Evolutionary conservation across 2,797 vertebrate species (phyloP), one percentile per base, ranked within the genome.

Genomic region (Ptychobarbus kaznakovi): DNA sequence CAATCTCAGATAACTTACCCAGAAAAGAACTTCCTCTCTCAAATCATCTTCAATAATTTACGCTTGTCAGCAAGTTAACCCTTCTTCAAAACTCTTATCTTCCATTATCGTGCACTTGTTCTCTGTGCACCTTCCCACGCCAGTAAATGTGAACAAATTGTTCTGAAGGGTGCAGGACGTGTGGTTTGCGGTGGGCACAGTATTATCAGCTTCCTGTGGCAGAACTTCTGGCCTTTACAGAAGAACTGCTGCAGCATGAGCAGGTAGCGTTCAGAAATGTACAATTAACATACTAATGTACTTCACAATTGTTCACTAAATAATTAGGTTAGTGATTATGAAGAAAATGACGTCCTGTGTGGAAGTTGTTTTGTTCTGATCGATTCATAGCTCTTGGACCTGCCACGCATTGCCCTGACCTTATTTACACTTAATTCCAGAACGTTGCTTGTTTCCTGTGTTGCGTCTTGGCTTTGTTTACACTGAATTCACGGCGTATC

Each of bases 131-230:
- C 51, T 78, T 84, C 74, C 75, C 82, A 84, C 74, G 65, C 74
- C 18, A 56, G 18, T 35, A 66, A 32, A 69, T 46, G 65, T 78
- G 82, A 84, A 84, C 82, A 77, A 11, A 58, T 0, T 84, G 82
- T 83, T 44, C 74, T 2, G 49, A 84, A 44, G 51, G 61, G 53
- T 32, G 72, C 61, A 83, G 44, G 74, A 58, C 51, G 35, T 40
- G 82, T 66, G 82, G 74, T 84, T 38, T 78, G 82, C 8, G 74
- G 82, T 9, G 1, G 65, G 82, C 82, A 70, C 35, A 12, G 0
- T 44, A 56, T 40, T 77, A 10, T 44, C 82, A 44, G 2, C 82
- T 84, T 84, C 82, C 46, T 69, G 82, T 84, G 82, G 65, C 32
- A 69, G 46, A 56, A 53, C 42, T 12, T 28, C 0, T n/a, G 49